Base-by-base conservation (phyloP, 2,797 vertebrate genomes). In the Octomys mimax region DNA sequence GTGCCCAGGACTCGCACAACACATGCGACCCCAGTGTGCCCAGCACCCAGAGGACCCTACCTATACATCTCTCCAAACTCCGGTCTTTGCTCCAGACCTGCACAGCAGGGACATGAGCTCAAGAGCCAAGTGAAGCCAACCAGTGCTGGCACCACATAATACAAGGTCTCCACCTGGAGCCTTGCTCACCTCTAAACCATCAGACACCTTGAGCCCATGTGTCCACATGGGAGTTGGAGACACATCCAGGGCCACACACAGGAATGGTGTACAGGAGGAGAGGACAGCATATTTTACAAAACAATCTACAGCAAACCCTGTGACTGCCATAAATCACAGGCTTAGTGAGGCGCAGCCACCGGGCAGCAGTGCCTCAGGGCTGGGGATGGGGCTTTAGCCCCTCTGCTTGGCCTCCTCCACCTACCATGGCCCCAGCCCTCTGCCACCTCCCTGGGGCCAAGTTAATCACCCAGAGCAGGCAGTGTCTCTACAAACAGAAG, bases 401-500 rank as follows among this genome's bases (percentile, higher is more conserved):
- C 57, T n/a, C 54, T 7, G 31, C 21, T 22, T 57, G 8, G 61
- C 62, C 2, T 1, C 9, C 3, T 12, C 79, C 33, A 0, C 22
- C 52, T 0, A 24, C 62, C 16, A 28, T 21, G 24, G 21, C 2
- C 18, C 9, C 90, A 31, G 1, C 77, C 42, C 52, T 24, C 91
- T 7, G 62, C 83, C 16, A 4, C 46, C 42, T 54, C 86, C 75
- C 3, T 0, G 0, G 5, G 92, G 75, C 82, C 1, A 0, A 46
- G 62, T 52, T 83, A 89, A 95, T 52, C 80, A 81, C 82, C 79
- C 64, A 5, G 80, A 90, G 96, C 94, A 75, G 92, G 82, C 24
- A 0, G 82, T 96, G 28, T 13, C 84, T 52, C 73, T 46, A 78
- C 36, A 71, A 85, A 91, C 14, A 81, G 61, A 86, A 89, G 88